Conservation (phyloP, 2,113 vertebrate species). For the Falco punctatus region DNA sequence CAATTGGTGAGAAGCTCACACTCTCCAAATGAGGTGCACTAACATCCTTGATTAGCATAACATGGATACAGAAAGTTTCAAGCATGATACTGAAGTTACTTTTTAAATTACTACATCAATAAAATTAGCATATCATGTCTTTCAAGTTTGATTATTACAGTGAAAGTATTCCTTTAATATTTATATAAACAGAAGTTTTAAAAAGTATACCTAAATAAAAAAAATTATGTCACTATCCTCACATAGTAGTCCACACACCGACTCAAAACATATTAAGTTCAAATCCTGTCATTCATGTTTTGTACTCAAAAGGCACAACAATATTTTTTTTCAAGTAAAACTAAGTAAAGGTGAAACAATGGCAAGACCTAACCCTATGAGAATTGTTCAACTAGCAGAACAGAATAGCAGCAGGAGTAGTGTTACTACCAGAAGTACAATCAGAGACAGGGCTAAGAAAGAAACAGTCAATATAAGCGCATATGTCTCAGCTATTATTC, state of each 20-base stretch:
- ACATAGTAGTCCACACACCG: rapidly evolving
- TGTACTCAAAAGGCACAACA: background rate
- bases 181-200: background rate
- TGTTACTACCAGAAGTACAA: background rate
- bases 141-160: background rate
- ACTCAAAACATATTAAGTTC: background rate
- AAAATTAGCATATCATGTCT: background rate
- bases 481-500: background rate
- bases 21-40: background rate
- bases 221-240: background rate
- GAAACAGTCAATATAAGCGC: background rate
- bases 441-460: background rate
- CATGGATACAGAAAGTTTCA: background rate
- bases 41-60: background rate
- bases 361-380: background rate
- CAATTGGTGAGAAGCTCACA: background rate
- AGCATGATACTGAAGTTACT: background rate
- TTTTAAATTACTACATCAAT: background rate
- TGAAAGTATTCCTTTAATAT: background rate
- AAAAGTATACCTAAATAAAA: background rate
- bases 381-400: background rate
- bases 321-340: background rate
- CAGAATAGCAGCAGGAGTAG: background rate
- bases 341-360: background rate
- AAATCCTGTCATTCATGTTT: background rate